Evolutionary conservation across 2,888 invertebrate genomes (phyloP).

Genomic region (Drosophila atripex): DNA sequence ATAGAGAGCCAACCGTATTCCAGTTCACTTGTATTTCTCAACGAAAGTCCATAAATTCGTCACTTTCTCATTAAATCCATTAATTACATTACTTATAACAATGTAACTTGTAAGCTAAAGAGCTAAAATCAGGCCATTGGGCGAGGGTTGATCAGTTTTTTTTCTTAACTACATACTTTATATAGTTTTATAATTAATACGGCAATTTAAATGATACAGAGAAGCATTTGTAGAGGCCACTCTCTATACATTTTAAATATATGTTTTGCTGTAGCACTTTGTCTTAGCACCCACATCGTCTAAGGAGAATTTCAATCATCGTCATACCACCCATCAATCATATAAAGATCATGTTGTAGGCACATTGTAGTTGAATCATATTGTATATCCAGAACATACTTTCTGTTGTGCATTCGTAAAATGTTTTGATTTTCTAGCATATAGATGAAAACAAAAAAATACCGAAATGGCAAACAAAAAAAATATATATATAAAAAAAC

Average conservation of each 20-base stretch:
- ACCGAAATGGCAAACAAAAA: slow-evolving; percentile 32
- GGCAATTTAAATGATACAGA: slow-evolving; percentile 16
- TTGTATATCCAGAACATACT: slow-evolving; percentile 45
- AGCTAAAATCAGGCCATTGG: slow-evolving; percentile 46
- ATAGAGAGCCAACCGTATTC: slow-evolving; percentile 71
- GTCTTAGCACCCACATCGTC: slow-evolving; percentile 30
- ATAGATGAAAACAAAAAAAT: slow-evolving; percentile 36
- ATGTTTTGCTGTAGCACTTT: slow-evolving; percentile 41
- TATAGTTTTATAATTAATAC: slow-evolving; percentile 40
- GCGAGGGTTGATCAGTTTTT: slow-evolving; percentile 60
- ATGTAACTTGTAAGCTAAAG: slow-evolving; percentile 49
- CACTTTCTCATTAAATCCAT: slow-evolving; percentile 32
- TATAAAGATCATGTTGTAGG: slow-evolving; percentile 51
- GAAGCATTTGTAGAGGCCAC: slow-evolving; percentile 15
- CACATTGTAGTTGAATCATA: slow-evolving; percentile 64
- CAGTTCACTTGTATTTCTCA: slow-evolving; percentile 59
- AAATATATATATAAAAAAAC: slow-evolving; percentile 5
- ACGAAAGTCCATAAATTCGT: slow-evolving; percentile 30
- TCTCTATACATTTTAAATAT: slow-evolving; percentile 18
- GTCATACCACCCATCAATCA: slow-evolving; percentile 9
- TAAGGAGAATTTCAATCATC: slow-evolving; percentile 36
- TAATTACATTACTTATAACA: slow-evolving; percentile 28
- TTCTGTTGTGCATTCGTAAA: slow-evolving; percentile 49
- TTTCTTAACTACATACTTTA: slow-evolving; percentile 55
- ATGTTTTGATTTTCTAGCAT: slow-evolving; percentile 56